phyloP scores from a whole-genome alignment of 2,888 invertebrate genomes.

The Microdon myrmicae region DNA sequence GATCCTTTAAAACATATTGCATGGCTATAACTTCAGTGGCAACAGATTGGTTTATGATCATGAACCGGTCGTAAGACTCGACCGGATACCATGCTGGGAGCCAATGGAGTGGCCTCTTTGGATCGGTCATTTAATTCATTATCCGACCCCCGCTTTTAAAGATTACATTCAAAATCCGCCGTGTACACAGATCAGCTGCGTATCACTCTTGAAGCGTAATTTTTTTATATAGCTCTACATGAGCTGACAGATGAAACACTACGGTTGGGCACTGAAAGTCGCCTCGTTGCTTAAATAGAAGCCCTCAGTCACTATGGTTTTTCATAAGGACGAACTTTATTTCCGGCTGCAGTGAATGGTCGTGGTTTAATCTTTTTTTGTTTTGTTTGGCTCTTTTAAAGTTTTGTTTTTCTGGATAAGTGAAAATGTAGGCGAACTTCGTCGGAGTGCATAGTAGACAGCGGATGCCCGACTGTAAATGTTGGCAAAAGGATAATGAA shows the following conservation, averaged over 20 bases:
- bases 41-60: slow-evolving; percentile 36
- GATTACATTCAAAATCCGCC: slow-evolving; percentile 14
- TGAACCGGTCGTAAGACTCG: slow-evolving; percentile 10
- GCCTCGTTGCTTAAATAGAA: slow-evolving; percentile 41
- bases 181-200: slow-evolving; percentile 37
- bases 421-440: slow-evolving; percentile 41
- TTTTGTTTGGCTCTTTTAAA: slow-evolving; percentile 4
- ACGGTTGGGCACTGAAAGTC: slow-evolving; percentile 28
- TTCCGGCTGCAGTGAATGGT: too few species aligned
- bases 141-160: slow-evolving; percentile 24
- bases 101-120: slow-evolving; percentile 17
- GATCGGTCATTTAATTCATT: slow-evolving; percentile 46
- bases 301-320: slow-evolving; percentile 40
- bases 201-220: slow-evolving; percentile 45
- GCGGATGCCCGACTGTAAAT: too few species aligned
- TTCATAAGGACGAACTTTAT: slow-evolving; percentile 43
- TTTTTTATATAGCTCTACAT: slow-evolving; percentile 46
- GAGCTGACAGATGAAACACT: not conserved
- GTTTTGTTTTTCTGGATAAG: slow-evolving; percentile 20
- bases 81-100: slow-evolving; percentile 16
- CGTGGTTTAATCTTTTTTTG: slow-evolving; percentile 7
- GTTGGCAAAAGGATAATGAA: slow-evolving; percentile 28
- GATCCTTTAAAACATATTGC: slow-evolving; percentile 26
- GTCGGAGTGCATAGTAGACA: slow-evolving; percentile 18
- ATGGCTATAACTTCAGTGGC: slow-evolving; percentile 24